phyloP scores from a whole-genome alignment of 2,113 vertebrate species.

The Alaudala cheleensis region DNA sequence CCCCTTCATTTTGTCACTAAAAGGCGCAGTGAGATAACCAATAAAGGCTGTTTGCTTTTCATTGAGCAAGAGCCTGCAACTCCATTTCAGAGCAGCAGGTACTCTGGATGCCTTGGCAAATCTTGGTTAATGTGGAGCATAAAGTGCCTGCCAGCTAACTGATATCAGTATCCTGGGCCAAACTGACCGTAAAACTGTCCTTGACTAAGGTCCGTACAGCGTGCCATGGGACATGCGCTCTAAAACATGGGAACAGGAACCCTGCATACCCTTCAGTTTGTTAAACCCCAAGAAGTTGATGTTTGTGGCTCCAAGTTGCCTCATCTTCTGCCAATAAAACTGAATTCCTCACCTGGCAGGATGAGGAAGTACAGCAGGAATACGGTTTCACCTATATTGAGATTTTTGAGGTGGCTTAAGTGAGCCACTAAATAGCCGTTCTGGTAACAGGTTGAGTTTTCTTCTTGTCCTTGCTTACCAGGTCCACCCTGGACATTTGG shows the following conservation, averaged over 20 bases:
- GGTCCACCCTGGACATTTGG: neutral
- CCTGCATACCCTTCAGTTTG: neutral
- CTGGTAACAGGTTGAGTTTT: neutral
- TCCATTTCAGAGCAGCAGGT: neutral
- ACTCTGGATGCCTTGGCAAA: neutral
- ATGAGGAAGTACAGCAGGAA: neutral
- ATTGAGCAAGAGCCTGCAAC: neutral
- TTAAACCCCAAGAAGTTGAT: neutral
- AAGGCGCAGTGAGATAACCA: neutral
- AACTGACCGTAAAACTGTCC: neutral
- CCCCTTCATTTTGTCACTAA: neutral
- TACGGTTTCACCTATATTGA: neutral
- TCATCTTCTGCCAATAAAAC: neutral
- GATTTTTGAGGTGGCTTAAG: neutral
- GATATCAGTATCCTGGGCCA: neutral
- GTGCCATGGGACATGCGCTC: neutral
- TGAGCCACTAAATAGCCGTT: neutral
- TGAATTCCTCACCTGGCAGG: neutral
- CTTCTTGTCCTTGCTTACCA: neutral
- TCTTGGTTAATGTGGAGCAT: neutral
- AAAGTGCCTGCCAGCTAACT: neutral
- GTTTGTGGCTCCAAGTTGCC: neutral
- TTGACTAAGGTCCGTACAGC: neutral
- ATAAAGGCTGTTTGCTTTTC: neutral
- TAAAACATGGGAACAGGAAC: neutral